Conservation (phyloP, 2,888 invertebrate species). For the Thumatha senex region DNA sequence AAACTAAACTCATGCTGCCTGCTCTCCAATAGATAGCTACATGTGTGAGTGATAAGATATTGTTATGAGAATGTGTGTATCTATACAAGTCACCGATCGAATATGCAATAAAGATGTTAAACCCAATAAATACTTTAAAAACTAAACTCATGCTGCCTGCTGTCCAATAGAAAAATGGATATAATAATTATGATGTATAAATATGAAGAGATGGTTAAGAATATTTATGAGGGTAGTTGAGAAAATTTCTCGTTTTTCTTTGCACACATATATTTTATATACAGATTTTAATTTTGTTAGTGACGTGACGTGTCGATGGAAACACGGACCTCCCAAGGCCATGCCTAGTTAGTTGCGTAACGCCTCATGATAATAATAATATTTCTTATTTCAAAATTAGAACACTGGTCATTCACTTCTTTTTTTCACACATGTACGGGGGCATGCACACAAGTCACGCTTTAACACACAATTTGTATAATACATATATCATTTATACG, state of each 20-base stretch:
- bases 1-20: conserved; percentile 2
- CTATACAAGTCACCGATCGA: neutral
- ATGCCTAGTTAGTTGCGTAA: conserved; percentile 32
- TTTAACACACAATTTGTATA: conserved; percentile 29
- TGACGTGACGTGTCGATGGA: neutral
- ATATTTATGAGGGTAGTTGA: neutral
- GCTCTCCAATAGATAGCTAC: neutral
- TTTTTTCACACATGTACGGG: conserved; percentile 61
- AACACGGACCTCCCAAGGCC: conserved; percentile 11
- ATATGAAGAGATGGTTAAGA: neutral
- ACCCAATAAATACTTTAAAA: neutral
- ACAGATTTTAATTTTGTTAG: too few species aligned
- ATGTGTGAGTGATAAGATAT: conserved; percentile 10
- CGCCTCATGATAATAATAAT: neutral
- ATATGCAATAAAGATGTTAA: neutral
- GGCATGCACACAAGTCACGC: conserved; percentile 54
- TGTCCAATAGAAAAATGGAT: too few species aligned
- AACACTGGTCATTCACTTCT: conserved; percentile 77
- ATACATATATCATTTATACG: conserved; percentile 15
- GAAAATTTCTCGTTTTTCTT: neutral
- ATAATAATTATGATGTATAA: too few species aligned
- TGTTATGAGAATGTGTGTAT: neutral
- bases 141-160: conserved; percentile 1
- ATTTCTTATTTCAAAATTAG: conserved; percentile 36
- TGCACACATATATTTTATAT: neutral